Evolutionary conservation across 2,797 vertebrate species (phyloP).

Genomic region (Pelobates cultripes): DNA sequence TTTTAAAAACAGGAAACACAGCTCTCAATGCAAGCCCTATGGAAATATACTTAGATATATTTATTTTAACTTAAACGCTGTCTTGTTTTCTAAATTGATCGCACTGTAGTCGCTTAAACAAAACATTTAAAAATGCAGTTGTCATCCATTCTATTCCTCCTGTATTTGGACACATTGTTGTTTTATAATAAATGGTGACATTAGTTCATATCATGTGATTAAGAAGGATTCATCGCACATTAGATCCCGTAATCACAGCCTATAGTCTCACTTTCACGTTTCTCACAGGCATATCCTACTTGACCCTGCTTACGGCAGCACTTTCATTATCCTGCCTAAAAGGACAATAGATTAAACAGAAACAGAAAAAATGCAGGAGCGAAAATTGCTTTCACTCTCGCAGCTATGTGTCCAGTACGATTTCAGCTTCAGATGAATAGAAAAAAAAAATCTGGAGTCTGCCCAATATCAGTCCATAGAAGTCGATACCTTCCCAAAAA

Average conservation of each 20-base stretch:
- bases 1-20: neutral
- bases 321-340: conserved; percentile 88
- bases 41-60: conserved; percentile 49
- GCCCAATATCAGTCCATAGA: conserved; percentile 76
- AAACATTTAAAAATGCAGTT: conserved; percentile 81
- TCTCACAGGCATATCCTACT: conserved; percentile 78
- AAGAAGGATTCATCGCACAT: conserved; percentile 83
- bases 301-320: conserved; percentile 91
- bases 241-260: conserved; percentile 85
- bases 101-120: conserved; percentile 68
- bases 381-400: conserved; percentile 85
- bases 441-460: conserved; percentile 81
- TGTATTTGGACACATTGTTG: conserved; percentile 73
- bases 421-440: conserved; percentile 80
- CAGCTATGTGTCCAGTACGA: conserved; percentile 64
- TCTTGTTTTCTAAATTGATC: conserved; percentile 62
- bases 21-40: neutral
- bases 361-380: conserved; percentile 85
- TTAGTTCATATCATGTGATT: conserved; percentile 89
- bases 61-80: conserved; percentile 63
- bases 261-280: conserved; percentile 82
- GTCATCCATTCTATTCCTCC: conserved; percentile 82
- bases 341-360: conserved; percentile 86
- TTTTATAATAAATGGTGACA: conserved; percentile 89
- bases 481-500: conserved; percentile 67